Evolutionary conservation across 1,140 invertebrate species (phyloP).

Genomic region (Leptinotarsa lineolata): DNA sequence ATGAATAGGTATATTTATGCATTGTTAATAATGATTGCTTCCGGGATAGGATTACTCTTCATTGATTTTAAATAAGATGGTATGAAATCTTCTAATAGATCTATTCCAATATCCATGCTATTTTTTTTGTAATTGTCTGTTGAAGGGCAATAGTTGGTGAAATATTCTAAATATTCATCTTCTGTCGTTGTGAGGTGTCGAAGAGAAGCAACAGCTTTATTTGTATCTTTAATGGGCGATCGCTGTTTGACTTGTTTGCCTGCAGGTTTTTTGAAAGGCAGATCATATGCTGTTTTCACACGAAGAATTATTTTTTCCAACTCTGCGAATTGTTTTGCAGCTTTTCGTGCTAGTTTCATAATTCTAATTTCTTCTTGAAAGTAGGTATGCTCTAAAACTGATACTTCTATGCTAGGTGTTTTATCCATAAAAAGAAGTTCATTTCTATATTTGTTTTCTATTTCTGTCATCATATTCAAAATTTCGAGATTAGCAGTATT

Average conservation of each 20-base stretch:
- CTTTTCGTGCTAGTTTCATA: constrained; percentile 64
- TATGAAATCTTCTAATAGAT: too few relatives aligned
- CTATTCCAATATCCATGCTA: too few relatives aligned
- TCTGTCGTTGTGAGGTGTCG: constrained; percentile 44
- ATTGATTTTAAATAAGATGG: too few relatives aligned
- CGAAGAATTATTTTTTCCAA: constrained; percentile 60
- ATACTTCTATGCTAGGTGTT: neutral
- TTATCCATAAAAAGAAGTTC: constrained; percentile 35
- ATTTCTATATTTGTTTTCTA: constrained; percentile 66
- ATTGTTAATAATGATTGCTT: too few relatives aligned
- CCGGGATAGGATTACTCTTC: too few relatives aligned
- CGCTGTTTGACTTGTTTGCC: constrained; percentile 40
- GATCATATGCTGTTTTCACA: constrained; percentile 62
- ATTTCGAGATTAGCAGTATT: constrained; percentile 61
- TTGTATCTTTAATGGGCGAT: constrained; percentile 40
- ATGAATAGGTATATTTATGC: too few relatives aligned
- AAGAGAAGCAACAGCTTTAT: constrained; percentile 23
- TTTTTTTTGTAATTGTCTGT: constrained; percentile 15
- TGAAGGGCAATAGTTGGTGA: constrained; percentile 47
- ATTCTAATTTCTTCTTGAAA: constrained; percentile 63
- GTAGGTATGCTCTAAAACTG: neutral
- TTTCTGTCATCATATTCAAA: constrained; percentile 64
- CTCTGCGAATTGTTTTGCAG: constrained; percentile 62
- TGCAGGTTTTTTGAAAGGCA: constrained; percentile 48
- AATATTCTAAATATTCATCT: constrained; percentile 47